A percentile compares a stretch with the other conserved stretches of the same genome.
Conservation (phyloP, 2,113 vertebrate species). For the Hymenochirus boettgeri region DNA sequence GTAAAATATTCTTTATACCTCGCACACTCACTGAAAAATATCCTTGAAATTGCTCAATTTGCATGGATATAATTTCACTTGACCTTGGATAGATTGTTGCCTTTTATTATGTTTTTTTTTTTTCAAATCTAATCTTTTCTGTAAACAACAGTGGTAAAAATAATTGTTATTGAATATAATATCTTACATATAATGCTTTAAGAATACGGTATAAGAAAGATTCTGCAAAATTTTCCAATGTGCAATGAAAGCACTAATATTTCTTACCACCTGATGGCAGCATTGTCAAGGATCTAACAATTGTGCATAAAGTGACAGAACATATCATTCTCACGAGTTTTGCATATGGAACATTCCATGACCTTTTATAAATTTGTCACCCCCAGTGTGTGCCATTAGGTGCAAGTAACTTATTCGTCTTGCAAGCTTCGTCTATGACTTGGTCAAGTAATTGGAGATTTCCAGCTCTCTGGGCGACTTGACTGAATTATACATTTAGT, state of each 20-base stretch:
- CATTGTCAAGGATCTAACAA: conserved; percentile 59
- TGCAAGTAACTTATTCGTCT: conserved; percentile 56
- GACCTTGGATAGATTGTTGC: conserved; percentile 14
- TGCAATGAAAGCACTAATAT: background rate
- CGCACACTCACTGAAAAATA: conserved; percentile 2
- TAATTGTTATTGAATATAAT: background rate
- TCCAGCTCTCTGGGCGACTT: conserved; percentile 53
- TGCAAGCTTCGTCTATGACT: conserved; percentile 57
- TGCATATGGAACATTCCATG: conserved; percentile 58
- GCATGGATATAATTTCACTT: conserved; percentile 18
- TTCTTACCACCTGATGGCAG: conserved; percentile 72
- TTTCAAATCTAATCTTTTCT: conserved; percentile 11
- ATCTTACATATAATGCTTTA: background rate
- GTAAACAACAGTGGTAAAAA: conserved; percentile 7
- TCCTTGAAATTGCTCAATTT: conserved; percentile 31
- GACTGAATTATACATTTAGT: conserved; percentile 58
- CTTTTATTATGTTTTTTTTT: background rate
- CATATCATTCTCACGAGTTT: conserved; percentile 37
- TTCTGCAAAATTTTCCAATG: background rate
- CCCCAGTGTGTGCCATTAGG: conserved; percentile 64
- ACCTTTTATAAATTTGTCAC: conserved; percentile 70
- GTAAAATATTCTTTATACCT: conserved; percentile 19
- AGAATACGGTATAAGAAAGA: too few species aligned
- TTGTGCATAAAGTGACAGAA: conserved; percentile 13
- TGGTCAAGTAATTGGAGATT: conserved; percentile 68